Evolutionary conservation across 1,140 invertebrate species (phyloP).

Genomic region (Diorhabda sublineata): DNA sequence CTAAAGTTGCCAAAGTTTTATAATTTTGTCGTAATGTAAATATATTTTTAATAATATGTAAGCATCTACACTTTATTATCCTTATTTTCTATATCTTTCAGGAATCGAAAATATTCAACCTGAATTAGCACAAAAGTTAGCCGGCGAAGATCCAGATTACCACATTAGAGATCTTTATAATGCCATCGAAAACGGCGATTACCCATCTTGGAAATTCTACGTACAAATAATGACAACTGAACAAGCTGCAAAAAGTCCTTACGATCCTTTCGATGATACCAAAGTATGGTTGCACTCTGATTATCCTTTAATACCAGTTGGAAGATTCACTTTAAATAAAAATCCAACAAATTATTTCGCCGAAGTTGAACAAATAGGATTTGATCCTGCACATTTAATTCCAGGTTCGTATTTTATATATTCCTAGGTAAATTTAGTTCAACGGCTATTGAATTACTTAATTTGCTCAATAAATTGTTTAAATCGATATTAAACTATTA

Average conservation of each 20-base stretch:
- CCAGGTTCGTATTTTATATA: slow-evolving; percentile 47
- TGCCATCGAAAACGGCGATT: slow-evolving; percentile 64
- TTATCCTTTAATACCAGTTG: slow-evolving; percentile 79
- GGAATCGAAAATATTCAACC: slow-evolving; percentile 64
- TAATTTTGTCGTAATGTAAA: no score
- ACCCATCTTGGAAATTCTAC: slow-evolving; percentile 64
- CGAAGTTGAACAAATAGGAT: slow-evolving; percentile 88
- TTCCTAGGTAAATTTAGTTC: no score
- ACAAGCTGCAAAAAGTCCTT: slow-evolving; percentile 52
- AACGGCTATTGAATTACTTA: no score
- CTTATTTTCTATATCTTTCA: slow-evolving; percentile 12
- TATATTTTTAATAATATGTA: no score
- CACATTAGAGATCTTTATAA: slow-evolving; percentile 71
- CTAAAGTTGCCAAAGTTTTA: no score
- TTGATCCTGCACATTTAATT: slow-evolving; percentile 78
- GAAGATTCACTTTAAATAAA: slow-evolving; percentile 74
- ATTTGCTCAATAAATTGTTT: no score
- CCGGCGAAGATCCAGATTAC: slow-evolving; percentile 69
- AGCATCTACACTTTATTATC: no score
- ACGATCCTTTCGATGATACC: slow-evolving; percentile 68
- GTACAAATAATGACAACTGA: slow-evolving; percentile 54
- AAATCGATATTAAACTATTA: no score
- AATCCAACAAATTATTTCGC: slow-evolving; percentile 85
- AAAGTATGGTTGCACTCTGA: slow-evolving; percentile 76
- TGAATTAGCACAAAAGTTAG: slow-evolving; percentile 57